Evolutionary conservation across 1,140 invertebrate species (phyloP).

Genomic region (Chrysomallon squamiferum): DNA sequence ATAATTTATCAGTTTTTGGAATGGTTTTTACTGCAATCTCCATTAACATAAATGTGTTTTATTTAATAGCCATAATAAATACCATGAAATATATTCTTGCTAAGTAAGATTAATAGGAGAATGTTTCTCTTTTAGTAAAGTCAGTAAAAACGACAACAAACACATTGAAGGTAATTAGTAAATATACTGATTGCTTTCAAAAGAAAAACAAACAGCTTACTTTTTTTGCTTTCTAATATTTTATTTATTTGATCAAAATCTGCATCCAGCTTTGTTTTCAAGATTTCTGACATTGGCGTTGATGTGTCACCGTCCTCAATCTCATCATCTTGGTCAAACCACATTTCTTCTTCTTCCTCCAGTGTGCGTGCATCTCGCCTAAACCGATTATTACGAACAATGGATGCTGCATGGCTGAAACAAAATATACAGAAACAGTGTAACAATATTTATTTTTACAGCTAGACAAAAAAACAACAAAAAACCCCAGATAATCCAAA

Average conservation of each 20-base stretch:
- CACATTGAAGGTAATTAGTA: too few relatives aligned
- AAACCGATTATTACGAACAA: slow-evolving; percentile 74
- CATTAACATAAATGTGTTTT: too few relatives aligned
- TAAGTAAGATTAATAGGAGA: too few relatives aligned
- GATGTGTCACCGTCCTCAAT: slow-evolving; percentile 71
- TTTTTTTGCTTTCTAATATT: slow-evolving; percentile 61
- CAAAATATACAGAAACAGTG: slow-evolving; percentile 7
- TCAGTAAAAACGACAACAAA: too few relatives aligned
- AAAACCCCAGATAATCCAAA: too few relatives aligned
- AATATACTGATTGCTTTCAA: too few relatives aligned
- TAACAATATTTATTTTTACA: slow-evolving; percentile 8
- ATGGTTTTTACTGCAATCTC: too few relatives aligned
- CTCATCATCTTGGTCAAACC: slow-evolving; percentile 98
- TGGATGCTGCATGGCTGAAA: slow-evolving; percentile 33
- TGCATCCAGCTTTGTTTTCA: slow-evolving; percentile 66
- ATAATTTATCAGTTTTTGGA: too few relatives aligned
- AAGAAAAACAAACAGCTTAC: slow-evolving; percentile 22
- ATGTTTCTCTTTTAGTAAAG: too few relatives aligned
- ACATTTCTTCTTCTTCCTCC: slow-evolving; percentile 98
- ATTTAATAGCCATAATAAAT: too few relatives aligned
- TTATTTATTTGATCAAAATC: slow-evolving; percentile 72
- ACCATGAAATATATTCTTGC: too few relatives aligned
- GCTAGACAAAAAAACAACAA: too few relatives aligned
- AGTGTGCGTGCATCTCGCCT: slow-evolving; percentile 88
- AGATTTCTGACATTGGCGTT: slow-evolving; percentile 50